A percentile compares a stretch with the other conserved stretches of the same genome.
phyloP scores from a whole-genome alignment of 2,888 invertebrate species.

The Ormyrus pomaceus region DNA sequence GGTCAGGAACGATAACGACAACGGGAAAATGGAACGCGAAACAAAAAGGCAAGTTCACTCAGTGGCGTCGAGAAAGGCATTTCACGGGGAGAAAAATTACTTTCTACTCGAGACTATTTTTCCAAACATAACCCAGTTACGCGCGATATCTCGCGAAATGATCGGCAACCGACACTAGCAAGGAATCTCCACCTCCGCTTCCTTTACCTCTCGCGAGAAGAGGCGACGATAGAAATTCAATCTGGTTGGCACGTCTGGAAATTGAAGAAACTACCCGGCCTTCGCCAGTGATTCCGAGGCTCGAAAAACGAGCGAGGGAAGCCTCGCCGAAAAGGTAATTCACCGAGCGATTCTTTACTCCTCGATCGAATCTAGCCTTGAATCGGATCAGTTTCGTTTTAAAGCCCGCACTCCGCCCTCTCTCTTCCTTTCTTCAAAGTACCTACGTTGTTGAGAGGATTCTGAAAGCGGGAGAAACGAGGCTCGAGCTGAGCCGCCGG shows the following conservation, averaged over 20 bases:
- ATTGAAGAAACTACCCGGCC: slow-evolving; percentile 67
- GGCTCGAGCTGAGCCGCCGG: not conserved
- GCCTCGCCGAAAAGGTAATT: slow-evolving; percentile 66
- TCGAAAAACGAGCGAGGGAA: slow-evolving; percentile 59
- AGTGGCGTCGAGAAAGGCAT: not conserved
- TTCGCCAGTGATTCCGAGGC: slow-evolving; percentile 56
- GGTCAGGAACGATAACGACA: slow-evolving; percentile 29
- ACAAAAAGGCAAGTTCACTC: not conserved
- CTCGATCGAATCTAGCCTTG: slow-evolving; percentile 57
- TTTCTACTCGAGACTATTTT: slow-evolving; percentile 63
- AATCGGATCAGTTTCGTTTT: slow-evolving; percentile 59
- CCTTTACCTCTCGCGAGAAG: slow-evolving; percentile 17
- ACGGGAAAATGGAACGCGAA: slow-evolving; percentile 8
- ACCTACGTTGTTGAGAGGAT: slow-evolving; percentile 38
- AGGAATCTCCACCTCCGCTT: slow-evolving; percentile 1
- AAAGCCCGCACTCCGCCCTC: slow-evolving; percentile 35
- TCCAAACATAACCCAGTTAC: slow-evolving; percentile 70
- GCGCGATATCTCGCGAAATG: slow-evolving; percentile 67
- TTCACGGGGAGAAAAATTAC: slow-evolving; percentile 60
- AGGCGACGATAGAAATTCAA: slow-evolving; percentile 72
- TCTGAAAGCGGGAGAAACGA: not conserved
- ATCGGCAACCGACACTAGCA: slow-evolving; percentile 62
- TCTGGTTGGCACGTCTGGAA: slow-evolving; percentile 70
- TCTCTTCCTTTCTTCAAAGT: slow-evolving; percentile 37
- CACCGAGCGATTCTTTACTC: slow-evolving; percentile 63